Evolutionary conservation across 1,140 invertebrate genomes (phyloP).

Genomic region (Trichonephila clavipes): DNA sequence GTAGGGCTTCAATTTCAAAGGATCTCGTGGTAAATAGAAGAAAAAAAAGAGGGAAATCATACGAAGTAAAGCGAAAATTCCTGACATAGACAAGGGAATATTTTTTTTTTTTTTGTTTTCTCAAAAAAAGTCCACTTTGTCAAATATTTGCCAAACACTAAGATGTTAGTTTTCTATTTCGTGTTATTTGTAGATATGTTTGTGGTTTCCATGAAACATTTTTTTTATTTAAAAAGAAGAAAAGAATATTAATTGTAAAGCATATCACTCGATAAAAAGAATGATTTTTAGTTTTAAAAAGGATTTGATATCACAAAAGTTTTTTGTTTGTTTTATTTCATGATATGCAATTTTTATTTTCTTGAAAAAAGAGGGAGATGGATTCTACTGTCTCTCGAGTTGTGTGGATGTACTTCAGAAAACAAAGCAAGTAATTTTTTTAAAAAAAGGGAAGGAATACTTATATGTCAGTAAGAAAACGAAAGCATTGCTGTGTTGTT

Average conservation of each 20-base stretch:
- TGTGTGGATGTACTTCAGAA: no score
- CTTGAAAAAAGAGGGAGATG: background rate
- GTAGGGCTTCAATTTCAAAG: constrained; percentile 67
- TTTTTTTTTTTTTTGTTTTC: background rate
- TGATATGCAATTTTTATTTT: background rate
- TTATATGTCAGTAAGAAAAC: no score
- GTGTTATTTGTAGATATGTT: constrained; percentile 1
- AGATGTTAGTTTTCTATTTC: constrained; percentile 29
- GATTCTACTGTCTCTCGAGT: no score
- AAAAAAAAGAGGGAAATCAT: constrained; percentile 9
- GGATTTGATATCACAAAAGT: background rate
- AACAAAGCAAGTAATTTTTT: no score
- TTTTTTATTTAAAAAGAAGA: background rate
- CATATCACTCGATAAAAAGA: background rate
- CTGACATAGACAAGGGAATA: constrained; percentile 5
- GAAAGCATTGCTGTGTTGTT: no score
- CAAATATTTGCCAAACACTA: constrained; percentile 49
- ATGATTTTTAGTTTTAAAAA: background rate
- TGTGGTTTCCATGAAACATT: background rate
- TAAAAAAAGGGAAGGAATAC: no score
- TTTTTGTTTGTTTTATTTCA: background rate
- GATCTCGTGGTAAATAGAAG: constrained; percentile 12
- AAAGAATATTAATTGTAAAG: background rate
- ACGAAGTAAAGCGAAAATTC: constrained; percentile 42
- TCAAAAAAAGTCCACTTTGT: background rate